Percentiles rank a stretch among this genome's conserved stretches.
Evolutionary conservation across 2,888 invertebrate genomes (phyloP).

Genomic region (Eilema sororculum): DNA sequence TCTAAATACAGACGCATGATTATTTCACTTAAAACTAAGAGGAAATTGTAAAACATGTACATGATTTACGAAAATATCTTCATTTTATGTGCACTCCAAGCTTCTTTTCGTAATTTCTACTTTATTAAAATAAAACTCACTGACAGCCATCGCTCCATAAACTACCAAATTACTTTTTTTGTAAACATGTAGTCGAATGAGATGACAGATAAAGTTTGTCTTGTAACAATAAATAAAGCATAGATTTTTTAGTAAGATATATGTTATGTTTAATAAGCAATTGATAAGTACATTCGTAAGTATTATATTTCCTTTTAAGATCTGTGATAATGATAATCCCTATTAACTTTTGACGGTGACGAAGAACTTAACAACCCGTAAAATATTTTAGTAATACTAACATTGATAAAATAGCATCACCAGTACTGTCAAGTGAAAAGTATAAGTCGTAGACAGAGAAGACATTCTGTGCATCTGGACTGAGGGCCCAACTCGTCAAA

Average conservation of each 20-base stretch:
- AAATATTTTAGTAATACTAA: too few relatives aligned
- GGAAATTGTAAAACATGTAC: constrained; percentile 82
- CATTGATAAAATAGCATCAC: background rate
- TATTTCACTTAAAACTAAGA: constrained; percentile 77
- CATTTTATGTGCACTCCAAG: constrained; percentile 77
- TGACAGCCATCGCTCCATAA: constrained; percentile 84
- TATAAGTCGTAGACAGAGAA: too few relatives aligned
- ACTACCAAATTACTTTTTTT: constrained; percentile 59
- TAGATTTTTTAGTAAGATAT: too few relatives aligned
- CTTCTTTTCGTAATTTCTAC: constrained; percentile 78
- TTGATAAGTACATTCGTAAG: too few relatives aligned
- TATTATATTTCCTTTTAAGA: too few relatives aligned
- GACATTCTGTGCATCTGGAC: too few relatives aligned
- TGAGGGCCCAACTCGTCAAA: too few relatives aligned
- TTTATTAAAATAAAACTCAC: constrained; percentile 78
- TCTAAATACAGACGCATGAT: constrained; percentile 70
- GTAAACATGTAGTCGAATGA: constrained; percentile 37
- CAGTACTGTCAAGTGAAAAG: background rate
- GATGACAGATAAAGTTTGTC: constrained; percentile 28
- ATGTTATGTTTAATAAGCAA: too few relatives aligned
- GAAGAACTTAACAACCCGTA: too few relatives aligned
- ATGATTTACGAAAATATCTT: constrained; percentile 85
- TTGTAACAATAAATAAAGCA: constrained; percentile 17
- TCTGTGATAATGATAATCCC: too few relatives aligned
- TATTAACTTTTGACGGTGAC: too few relatives aligned